Evolutionary conservation across 2,113 vertebrate species (phyloP).

Genomic region (Bettongia penicillata): DNA sequence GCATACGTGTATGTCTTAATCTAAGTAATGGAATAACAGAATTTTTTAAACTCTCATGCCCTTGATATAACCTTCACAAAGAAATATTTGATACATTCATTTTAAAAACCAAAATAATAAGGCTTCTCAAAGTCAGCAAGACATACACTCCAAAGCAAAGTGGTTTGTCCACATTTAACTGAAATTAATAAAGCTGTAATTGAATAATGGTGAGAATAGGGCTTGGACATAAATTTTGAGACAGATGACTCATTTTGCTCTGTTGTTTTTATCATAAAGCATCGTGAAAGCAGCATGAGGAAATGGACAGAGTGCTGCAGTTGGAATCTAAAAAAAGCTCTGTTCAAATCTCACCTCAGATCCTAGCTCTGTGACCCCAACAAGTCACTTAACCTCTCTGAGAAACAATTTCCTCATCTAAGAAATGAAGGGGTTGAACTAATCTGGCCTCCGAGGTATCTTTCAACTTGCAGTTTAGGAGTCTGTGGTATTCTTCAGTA

Average conservation of each 20-base stretch:
- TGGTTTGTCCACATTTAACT: slow-evolving; percentile 26
- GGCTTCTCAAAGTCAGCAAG: slow-evolving; percentile 26
- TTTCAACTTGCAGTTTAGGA: not conserved
- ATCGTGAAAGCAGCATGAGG: not conserved
- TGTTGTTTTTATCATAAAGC: not conserved
- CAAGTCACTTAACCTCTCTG: not conserved
- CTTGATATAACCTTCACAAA: slow-evolving; percentile 23
- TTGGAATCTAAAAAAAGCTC: not conserved
- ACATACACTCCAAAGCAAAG: slow-evolving; percentile 25
- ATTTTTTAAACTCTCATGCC: slow-evolving; percentile 49
- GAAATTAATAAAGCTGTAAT: slow-evolving; percentile 18
- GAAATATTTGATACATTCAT: slow-evolving; percentile 34
- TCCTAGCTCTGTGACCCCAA: not conserved
- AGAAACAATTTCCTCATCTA: not conserved
- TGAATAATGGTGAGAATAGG: not conserved
- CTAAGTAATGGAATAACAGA: slow-evolving; percentile 7
- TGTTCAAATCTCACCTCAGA: not conserved
- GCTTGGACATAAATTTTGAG: not conserved
- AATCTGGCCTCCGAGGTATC: not conserved
- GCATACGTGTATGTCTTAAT: slow-evolving; percentile 47
- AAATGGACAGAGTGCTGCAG: not conserved
- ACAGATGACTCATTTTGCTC: not conserved
- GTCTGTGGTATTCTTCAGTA: not conserved
- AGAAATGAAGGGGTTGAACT: not conserved
- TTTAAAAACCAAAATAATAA: slow-evolving; percentile 17